Conservation (phyloP, 2,797 vertebrate species). For the Tympanoctomys barrerae region DNA sequence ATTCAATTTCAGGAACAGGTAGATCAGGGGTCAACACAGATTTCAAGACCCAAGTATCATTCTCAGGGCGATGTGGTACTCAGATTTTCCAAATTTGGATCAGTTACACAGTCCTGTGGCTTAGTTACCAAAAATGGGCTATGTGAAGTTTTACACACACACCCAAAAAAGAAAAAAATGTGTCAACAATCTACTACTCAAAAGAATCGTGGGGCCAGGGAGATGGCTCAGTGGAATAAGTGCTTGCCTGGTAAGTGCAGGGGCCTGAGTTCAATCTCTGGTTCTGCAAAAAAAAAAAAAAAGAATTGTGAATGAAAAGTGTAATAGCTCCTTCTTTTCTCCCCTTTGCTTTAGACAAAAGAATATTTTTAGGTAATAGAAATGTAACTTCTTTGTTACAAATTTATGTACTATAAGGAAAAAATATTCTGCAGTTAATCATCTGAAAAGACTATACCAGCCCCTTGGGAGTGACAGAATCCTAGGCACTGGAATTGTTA, state of each 20-base stretch:
- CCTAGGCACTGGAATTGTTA: not conserved
- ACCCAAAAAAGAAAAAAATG: not conserved
- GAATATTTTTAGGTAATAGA: conserved; percentile 1
- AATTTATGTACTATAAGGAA: not conserved
- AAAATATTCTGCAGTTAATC: not conserved
- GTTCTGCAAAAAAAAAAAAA: not conserved
- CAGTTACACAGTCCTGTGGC: not conserved
- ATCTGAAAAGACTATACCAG: not conserved
- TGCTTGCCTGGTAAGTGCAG: too few relatives aligned
- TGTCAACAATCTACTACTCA: not conserved
- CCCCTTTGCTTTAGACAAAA: not conserved
- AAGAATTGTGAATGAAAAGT: not conserved
- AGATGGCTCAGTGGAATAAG: too few relatives aligned
- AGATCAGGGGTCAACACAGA: not conserved
- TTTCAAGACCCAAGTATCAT: not conserved
- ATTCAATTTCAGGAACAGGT: not conserved
- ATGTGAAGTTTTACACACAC: not conserved
- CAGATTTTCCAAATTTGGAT: not conserved
- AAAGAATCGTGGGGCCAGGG: not conserved
- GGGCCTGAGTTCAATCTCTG: too few relatives aligned
- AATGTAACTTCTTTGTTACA: conserved; percentile 3
- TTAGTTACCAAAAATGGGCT: not conserved
- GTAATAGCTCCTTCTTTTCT: not conserved
- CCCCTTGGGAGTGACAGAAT: not conserved
- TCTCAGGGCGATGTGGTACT: not conserved